Evolutionary conservation across 2,113 vertebrate species (phyloP), one percentile per base, ranked within the genome.

Genomic region (Solea senegalensis): DNA sequence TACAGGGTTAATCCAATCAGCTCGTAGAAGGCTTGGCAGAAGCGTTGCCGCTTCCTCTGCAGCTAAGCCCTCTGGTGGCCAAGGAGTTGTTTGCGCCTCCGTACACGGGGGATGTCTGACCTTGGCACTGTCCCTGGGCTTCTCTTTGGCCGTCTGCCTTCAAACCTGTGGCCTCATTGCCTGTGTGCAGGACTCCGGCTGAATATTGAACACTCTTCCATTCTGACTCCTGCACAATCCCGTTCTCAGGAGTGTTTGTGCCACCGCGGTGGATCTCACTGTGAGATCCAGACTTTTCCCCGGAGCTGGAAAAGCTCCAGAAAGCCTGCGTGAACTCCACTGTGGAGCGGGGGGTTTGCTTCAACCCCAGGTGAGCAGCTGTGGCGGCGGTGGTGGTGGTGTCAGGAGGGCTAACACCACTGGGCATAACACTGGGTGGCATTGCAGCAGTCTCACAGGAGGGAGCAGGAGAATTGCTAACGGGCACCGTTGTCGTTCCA

Each of bases 1-100:
- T 70, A 79, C 73, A 74, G 69, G 70, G 72, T 86, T 84, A 88
- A 91, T 91, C 89, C 87, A 86, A 91, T 94, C 92, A 94, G 88
- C 93, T 94, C 0, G 82, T 76, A 67, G 80, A 86, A 63, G 84
- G 82, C 58, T 82, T 85, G 72, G 81, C 78, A 61, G 45, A 61
- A 68, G 81, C 69, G 49, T 68, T 81, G 75, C 80, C 89, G 65
- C 59, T 70, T 68, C 78, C 88, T 90, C 86, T 89, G 85, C 74
- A 82, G 74, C 78, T 78, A 83, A 81, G 65, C 68, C 75, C 86
- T 72, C 78, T 72, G 64, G 65, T 71, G 54, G 84, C 79, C 82
- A 78, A 60, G 58, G 75, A 75, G 82, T 78, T 52, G 78, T 84
- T 83, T 83, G 81, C 80, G 45, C 82, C 76, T 77, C 76, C 74